Base-by-base conservation (phyloP, 2,888 invertebrate genomes). In the Thymelicus acteon region DNA sequence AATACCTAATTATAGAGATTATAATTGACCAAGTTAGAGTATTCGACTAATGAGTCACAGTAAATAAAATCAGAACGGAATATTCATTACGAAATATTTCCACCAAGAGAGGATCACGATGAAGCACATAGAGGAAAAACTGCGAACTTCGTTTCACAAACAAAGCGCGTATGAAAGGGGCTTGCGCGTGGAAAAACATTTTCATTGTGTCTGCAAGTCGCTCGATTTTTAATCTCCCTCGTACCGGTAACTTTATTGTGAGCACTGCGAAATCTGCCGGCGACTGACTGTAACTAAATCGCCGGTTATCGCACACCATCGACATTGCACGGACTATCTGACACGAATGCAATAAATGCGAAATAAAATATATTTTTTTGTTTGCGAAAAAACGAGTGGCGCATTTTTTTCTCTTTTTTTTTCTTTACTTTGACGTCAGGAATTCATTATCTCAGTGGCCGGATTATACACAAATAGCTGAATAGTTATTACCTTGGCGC, bases 171-270 rank as follows among this genome's bases (percentile, higher is more conserved):
- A 86, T 90, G 90, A 90, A 90, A 90, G 88, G 87, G 91, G 87
- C 85, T 86, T 86, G 86, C 84, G 54, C 54, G 54, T 54, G 89
- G 87, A 92, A 90, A 92, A 93, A 92, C 90, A 90, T 91, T 91
- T 89, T 91, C 91, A 93, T 93, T 93, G 92, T 92, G 92, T 86
- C 89, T 89, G 88, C 81, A 83, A 87, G 83, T 88, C 90, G 88
- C 91, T 91, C 91, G 92, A 92, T 92, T 93, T 93, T 93, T 93
- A 92, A 92, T 92, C 92, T 93, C 86, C 86, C 82, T 77, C 79
- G 80, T 82, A 83, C 84, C 85, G 85, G 86, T 89, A 90, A 91
- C 89, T 92, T 89, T 89, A 90, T 90, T 89, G 89, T 87, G 82
- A 82, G 87, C 86, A 86, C 87, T 85, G 82, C 80, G 80, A 84